Evolutionary conservation across 92 coral and sea anemone species (phyloP), one percentile per base, ranked within the genome.

Genomic region (Umimayanthus chanpuru): DNA sequence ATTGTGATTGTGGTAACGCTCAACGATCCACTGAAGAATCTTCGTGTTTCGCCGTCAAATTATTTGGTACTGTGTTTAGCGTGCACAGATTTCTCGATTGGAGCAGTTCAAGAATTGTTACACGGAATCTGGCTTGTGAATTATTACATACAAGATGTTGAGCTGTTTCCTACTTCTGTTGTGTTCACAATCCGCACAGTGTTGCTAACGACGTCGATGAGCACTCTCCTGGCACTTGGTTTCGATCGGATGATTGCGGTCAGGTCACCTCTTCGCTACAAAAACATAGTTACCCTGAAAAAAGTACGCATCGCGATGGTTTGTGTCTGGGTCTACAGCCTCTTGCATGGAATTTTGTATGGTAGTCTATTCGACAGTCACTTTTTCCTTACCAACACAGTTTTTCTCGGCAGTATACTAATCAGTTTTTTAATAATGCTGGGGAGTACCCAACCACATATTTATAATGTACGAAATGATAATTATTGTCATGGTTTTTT

Each of bases 191-290:
- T 76, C 15, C 58, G 80, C 11, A 76, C 80, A 20, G 20, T 76
- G 56, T 20, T 76, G 80, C 11, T 76, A 47, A 43, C 80, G 5
- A 10, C 58, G 21, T 76, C 80, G 9, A 76, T 76, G 56, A 41
- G 80, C 20, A 76, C 56, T 6, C 11, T 76, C 6, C 58, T 76
- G 7, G 58, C 56, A 43, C 80, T 76, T 47, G 55, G 55, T 41
- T n/a, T 76, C 56, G 80, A 76, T 21, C 58, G 80, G 26, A 41
- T 76, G 80, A 39, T 76, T 43, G 80, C 80, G 18, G 80, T 76
- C 15, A 39, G 80, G 25, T 20, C 26, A 5, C 80, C 80, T 40
- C 80, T 76, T 1, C 58, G 80, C 55, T 76, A 76, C 80, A 76
- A 76, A 58, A 76, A 41, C 55, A 43, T 10, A 18, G 80, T 76